Conservation (phyloP, 2,888 invertebrate species). For the Eupithecia dodoneata region DNA sequence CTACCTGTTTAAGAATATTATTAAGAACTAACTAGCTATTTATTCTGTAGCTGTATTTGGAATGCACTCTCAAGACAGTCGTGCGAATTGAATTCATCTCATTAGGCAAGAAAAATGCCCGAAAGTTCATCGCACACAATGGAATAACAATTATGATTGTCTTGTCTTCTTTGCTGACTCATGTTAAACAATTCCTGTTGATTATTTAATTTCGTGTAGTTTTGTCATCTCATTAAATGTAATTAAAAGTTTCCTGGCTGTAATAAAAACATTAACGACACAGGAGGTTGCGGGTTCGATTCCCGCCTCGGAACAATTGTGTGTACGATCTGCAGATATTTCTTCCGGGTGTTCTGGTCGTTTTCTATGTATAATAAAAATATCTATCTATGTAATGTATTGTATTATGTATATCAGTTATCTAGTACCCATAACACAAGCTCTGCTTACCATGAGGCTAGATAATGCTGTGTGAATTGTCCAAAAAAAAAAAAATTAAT, state of each 20-base stretch:
- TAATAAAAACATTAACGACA: background rate
- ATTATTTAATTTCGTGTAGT: constrained; percentile 78
- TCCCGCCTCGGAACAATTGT: too few relatives aligned
- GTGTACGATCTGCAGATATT: too few relatives aligned
- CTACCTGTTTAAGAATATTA: background rate
- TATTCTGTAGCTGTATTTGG: constrained; percentile 7
- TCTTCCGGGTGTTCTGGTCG: too few relatives aligned
- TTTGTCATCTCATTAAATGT: background rate
- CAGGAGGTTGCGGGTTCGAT: too few relatives aligned
- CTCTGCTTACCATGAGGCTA: too few relatives aligned
- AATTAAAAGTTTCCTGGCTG: too few relatives aligned
- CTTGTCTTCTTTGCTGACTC: constrained; percentile 74
- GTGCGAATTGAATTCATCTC: constrained; percentile 73
- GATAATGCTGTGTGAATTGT: too few relatives aligned
- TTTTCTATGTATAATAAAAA: too few relatives aligned
- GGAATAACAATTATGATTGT: constrained; percentile 63
- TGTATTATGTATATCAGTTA: too few relatives aligned
- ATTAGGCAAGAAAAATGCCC: constrained; percentile 62
- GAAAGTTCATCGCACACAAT: constrained; percentile 71
- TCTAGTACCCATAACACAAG: too few relatives aligned
- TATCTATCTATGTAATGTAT: too few relatives aligned
- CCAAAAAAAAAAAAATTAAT: background rate
- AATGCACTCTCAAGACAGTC: constrained; percentile 61
- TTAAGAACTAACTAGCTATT: background rate
- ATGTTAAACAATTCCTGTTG: constrained; percentile 74